Percentiles rank a stretch among this genome's conserved stretches.
phyloP scores from a whole-genome alignment of 2,797 vertebrate genomes.

The Premnoplex brunnescens region DNA sequence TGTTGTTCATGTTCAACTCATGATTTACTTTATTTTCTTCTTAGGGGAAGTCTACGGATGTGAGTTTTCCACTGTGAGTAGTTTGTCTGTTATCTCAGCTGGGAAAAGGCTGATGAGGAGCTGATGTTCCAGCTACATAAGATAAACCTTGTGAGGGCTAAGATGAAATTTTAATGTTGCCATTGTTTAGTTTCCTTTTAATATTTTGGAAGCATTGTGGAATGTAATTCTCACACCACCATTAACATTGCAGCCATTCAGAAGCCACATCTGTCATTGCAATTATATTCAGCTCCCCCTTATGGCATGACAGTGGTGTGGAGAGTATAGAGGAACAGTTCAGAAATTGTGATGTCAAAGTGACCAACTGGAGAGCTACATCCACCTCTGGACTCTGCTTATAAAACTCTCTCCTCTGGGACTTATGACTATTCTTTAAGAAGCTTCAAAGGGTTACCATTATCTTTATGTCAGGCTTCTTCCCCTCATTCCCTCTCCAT shows the following conservation, averaged over 20 bases:
- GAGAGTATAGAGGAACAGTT: not conserved
- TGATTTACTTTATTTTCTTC: not conserved
- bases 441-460: not conserved
- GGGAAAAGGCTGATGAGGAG: not conserved
- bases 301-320: not conserved
- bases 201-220: accelerated
- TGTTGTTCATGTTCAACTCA: not conserved
- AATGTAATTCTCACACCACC: not conserved
- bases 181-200: not conserved
- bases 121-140: not conserved
- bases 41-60: not conserved
- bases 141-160: not conserved
- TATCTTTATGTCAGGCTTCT: not conserved
- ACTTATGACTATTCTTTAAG: not conserved
- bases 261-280: not conserved
- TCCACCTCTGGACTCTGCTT: not conserved
- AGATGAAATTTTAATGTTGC: not conserved
- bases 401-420: not conserved
- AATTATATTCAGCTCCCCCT: not conserved
- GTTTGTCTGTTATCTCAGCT: not conserved
- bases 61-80: not conserved
- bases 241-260: not conserved
- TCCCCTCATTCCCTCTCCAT: not conserved
- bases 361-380: not conserved
- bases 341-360: not conserved